Conservation (phyloP, 2,113 vertebrate species). For the Eleginops maclovinus region DNA sequence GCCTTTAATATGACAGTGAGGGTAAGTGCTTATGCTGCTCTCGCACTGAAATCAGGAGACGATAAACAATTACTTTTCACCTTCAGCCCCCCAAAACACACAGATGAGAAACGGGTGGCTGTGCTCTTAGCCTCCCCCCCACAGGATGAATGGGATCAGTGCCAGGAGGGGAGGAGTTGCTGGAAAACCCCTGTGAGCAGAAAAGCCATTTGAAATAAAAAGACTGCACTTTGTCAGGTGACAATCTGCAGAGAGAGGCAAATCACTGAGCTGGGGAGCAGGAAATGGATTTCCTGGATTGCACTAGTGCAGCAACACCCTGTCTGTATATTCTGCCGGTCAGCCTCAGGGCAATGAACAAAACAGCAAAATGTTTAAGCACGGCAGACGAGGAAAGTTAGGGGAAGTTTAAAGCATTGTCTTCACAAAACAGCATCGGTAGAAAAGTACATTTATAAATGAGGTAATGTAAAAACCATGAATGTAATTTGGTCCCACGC, state of each 20-base stretch:
- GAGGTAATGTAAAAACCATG: too few relatives aligned
- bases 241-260: conserved; percentile 14
- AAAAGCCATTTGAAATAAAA: conserved; percentile 49
- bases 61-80: conserved; percentile 74
- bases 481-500: too few relatives aligned
- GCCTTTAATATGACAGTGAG: conserved; percentile 39
- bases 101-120: conserved; percentile 25
- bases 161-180: conserved; percentile 21
- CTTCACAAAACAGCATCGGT: too few relatives aligned
- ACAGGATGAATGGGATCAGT: conserved; percentile 24
- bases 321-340: conserved; percentile 6
- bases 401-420: too few relatives aligned
- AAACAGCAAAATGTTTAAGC: not conserved
- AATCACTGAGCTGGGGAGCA: conserved; percentile 23
- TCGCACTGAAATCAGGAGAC: conserved; percentile 40
- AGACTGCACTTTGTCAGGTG: conserved; percentile 49
- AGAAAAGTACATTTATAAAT: too few relatives aligned
- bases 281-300: conserved; percentile 28
- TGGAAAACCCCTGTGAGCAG: conserved; percentile 19
- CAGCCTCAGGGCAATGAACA: conserved; percentile 6
- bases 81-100: conserved; percentile 56
- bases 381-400: not conserved
- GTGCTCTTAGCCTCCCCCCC: conserved; percentile 1
- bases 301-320: conserved; percentile 13
- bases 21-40: conserved; percentile 54